A percentile compares a stretch with the other conserved stretches of the same genome.
Evolutionary conservation across 2,797 vertebrate species (phyloP).

Genomic region (Peromyscus attwateri): DNA sequence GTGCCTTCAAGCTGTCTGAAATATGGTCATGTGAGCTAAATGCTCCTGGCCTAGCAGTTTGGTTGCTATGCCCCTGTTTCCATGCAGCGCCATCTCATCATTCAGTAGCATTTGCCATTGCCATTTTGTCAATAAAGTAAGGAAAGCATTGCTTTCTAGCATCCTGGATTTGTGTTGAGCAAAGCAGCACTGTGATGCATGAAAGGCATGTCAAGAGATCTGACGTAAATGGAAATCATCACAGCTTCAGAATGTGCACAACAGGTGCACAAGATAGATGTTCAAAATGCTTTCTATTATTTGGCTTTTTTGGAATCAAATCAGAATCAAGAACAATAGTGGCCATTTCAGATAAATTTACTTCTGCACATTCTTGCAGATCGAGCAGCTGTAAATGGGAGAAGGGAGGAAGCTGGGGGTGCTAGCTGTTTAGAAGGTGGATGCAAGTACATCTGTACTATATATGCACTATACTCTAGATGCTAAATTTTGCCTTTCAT

Average conservation of each 20-base stretch:
- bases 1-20: conserved; percentile 11
- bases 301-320: conserved; percentile 82
- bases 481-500: conserved; percentile 81
- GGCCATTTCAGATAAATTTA: conserved; percentile 85
- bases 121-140: conserved; percentile 76
- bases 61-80: not conserved
- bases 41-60: not conserved
- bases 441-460: conserved; percentile 78
- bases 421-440: conserved; percentile 81
- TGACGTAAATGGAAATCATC: conserved; percentile 86
- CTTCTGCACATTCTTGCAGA: conserved; percentile 80
- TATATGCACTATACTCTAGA: conserved; percentile 66
- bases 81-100: not conserved
- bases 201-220: conserved; percentile 82
- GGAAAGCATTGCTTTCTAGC: conserved; percentile 72
- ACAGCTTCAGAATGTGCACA: conserved; percentile 81
- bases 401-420: not conserved
- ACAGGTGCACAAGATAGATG: conserved; percentile 85
- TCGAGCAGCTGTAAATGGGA: conserved; percentile 83
- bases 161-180: conserved; percentile 76
- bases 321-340: conserved; percentile 86
- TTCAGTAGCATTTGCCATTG: conserved; percentile 43
- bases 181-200: conserved; percentile 66
- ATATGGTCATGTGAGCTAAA: not conserved
- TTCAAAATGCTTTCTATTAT: conserved; percentile 84